Evolutionary conservation across 2,888 invertebrate species (phyloP).

Genomic region (Chalcosyrphus nemorum): DNA sequence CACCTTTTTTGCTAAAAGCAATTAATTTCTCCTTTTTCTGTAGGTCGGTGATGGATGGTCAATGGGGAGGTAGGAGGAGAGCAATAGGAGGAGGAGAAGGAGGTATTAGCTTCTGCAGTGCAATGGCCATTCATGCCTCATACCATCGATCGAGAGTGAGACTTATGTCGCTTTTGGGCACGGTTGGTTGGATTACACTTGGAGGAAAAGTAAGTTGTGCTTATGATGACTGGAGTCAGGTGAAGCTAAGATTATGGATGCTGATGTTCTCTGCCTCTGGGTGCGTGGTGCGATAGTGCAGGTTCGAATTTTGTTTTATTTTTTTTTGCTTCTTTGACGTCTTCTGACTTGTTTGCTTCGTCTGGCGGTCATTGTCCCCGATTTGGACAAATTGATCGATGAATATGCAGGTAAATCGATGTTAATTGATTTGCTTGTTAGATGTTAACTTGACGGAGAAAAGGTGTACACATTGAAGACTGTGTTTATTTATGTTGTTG

Average conservation of each 20-base stretch:
- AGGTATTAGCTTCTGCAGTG: slow-evolving; percentile 45
- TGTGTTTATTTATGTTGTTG: not conserved
- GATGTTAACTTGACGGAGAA: not conserved
- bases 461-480: not conserved
- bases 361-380: slow-evolving; percentile 47
- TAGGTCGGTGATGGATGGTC: slow-evolving; percentile 54
- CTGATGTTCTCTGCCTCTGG: slow-evolving; percentile 17
- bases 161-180: slow-evolving; percentile 65
- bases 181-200: slow-evolving; percentile 67
- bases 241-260: slow-evolving; percentile 54
- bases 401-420: slow-evolving; percentile 29
- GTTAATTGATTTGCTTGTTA: slow-evolving; percentile 7
- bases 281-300: slow-evolving; percentile 26
- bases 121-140: slow-evolving; percentile 68
- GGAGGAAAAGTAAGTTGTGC: slow-evolving; percentile 59
- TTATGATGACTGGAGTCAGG: slow-evolving; percentile 53
- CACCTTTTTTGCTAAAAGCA: slow-evolving; percentile 52
- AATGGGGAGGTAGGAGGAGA: not conserved
- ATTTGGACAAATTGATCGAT: slow-evolving; percentile 52
- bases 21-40: slow-evolving; percentile 73
- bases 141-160: slow-evolving; percentile 71
- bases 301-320: slow-evolving; percentile 15
- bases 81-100: slow-evolving; percentile 8
- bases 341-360: slow-evolving; percentile 2
- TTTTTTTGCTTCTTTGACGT: not conserved